Percentiles rank a stretch among this genome's conserved stretches.
These are phyloP conservation scores for Andrena haemorrhoa DNA, from an alignment of 2,888 invertebrate species.

Conservation along the genomic window DNA sequence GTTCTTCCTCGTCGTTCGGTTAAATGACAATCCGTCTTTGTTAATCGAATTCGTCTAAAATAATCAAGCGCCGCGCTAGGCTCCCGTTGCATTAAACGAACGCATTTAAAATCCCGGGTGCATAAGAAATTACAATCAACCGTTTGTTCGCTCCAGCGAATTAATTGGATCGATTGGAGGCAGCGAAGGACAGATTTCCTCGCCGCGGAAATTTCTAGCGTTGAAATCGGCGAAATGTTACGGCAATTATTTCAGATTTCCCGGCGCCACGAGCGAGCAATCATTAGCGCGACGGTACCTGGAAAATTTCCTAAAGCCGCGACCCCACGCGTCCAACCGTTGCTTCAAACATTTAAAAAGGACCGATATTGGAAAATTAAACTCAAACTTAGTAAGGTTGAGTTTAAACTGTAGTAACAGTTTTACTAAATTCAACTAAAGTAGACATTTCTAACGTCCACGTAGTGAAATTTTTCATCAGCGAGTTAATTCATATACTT, in stretches of 20 bases:
- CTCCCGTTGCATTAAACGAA: background rate
- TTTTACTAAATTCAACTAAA: too few species aligned
- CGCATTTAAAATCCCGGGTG: background rate
- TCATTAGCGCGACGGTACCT: background rate
- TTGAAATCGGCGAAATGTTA: conserved; percentile 9
- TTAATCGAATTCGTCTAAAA: conserved; percentile 6
- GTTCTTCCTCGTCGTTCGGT: background rate
- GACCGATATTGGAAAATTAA: background rate
- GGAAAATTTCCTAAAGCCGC: background rate
- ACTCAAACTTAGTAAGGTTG: too few species aligned
- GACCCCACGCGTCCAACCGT: background rate
- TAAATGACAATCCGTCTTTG: conserved; percentile 3
- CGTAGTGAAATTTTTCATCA: background rate
- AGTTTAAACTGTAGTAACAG: too few species aligned
- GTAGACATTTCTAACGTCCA: too few species aligned
- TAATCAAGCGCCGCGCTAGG: background rate
- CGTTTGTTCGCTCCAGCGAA: conserved; percentile 22
- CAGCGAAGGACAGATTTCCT: conserved; percentile 4
- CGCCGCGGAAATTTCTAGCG: background rate
- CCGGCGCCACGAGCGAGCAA: background rate
- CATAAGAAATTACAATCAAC: conserved; percentile 17
- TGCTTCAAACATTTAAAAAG: background rate
- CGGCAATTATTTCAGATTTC: conserved; percentile 29
- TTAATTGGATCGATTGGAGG: conserved; percentile 23
- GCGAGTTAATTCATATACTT: background rate